Evolutionary conservation across 2,113 vertebrate species (phyloP).

Genomic region (Gallinago undulata): DNA sequence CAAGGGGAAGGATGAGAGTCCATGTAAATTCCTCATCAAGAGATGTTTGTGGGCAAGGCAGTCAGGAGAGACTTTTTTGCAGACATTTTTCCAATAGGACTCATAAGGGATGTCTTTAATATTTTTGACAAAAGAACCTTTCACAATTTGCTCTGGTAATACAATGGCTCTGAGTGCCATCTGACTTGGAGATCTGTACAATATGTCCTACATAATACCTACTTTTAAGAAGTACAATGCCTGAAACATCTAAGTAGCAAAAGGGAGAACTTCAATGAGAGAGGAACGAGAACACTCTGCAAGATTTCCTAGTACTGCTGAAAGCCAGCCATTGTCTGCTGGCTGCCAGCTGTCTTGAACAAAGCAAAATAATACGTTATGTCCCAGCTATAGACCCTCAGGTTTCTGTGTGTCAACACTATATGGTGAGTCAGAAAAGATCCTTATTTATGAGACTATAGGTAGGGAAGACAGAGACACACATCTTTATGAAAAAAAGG

Average conservation of each 20-base stretch:
- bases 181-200: not conserved
- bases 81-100: not conserved
- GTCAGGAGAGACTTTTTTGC: not conserved
- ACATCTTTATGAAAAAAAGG: not conserved
- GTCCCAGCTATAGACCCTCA: not conserved
- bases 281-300: not conserved
- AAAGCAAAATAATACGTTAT: not conserved
- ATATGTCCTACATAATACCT: not conserved
- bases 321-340: not conserved
- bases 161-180: not conserved
- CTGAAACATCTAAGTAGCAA: not conserved
- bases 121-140: not conserved
- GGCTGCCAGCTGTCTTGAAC: not conserved
- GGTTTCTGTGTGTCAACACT: not conserved
- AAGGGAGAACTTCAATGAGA: not conserved
- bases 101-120: not conserved
- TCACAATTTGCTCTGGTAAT: not conserved
- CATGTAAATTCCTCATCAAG: not conserved
- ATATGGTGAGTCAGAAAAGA: not conserved
- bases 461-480: not conserved
- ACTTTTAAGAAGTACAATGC: not conserved
- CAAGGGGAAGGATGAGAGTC: not conserved
- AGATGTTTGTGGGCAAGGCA: not conserved
- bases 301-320: not conserved
- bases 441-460: not conserved